Evolutionary conservation across 2,888 invertebrate genomes (phyloP).

Genomic region (Acanthacorydalis orientalis): DNA sequence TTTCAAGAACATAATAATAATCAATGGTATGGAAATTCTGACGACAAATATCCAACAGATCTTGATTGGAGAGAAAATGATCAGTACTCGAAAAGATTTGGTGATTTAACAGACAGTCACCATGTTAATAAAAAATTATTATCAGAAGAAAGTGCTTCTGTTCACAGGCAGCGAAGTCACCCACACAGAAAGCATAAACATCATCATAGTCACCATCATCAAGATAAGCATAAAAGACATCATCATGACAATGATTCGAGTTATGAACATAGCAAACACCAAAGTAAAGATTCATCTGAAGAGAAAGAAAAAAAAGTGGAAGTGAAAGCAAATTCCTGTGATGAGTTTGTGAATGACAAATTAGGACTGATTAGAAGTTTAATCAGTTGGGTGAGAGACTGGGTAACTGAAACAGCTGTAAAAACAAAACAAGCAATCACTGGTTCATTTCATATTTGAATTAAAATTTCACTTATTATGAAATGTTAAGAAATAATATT

Average conservation of each 20-base stretch:
- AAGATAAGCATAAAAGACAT: slow-evolving; percentile 19
- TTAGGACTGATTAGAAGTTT: slow-evolving; percentile 4
- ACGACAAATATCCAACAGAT: too few relatives aligned
- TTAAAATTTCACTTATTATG: neutral
- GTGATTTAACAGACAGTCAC: too few relatives aligned
- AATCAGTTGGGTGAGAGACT: slow-evolving; percentile 5
- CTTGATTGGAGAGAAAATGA: too few relatives aligned
- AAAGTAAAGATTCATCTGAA: neutral
- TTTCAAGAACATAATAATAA: too few relatives aligned
- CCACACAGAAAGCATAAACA: slow-evolving; percentile 6
- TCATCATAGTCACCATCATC: slow-evolving; percentile 3
- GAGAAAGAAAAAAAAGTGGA: neutral
- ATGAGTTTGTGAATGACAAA: slow-evolving; percentile 4
- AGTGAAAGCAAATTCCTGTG: neutral
- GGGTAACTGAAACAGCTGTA: slow-evolving; percentile 5
- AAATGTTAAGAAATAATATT: neutral
- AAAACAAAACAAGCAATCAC: slow-evolving; percentile 5
- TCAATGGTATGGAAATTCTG: too few relatives aligned
- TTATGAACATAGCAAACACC: neutral
- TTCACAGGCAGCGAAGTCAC: neutral
- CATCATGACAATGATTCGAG: slow-evolving; percentile 22
- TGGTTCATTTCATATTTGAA: neutral
- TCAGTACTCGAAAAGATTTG: too few relatives aligned
- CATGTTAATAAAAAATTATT: too few relatives aligned
- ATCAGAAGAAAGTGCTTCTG: neutral